Conservation (phyloP, 2,888 invertebrate species). For the Meiosimyza platycephala region DNA sequence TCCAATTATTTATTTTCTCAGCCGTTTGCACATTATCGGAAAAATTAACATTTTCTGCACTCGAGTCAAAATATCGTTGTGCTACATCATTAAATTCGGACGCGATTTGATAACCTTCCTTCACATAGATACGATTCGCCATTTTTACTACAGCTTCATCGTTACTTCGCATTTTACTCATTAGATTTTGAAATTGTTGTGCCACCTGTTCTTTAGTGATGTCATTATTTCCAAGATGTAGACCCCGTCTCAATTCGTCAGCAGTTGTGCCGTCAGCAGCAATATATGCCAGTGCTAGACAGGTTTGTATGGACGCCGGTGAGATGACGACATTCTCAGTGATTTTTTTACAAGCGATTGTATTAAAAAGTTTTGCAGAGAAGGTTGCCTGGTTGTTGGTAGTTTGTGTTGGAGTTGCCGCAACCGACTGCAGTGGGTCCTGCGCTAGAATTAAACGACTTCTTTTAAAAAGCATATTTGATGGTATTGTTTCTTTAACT, state of each 20-base stretch:
- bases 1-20: slow-evolving; percentile 81
- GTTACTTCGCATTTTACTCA: slow-evolving; percentile 36
- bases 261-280: slow-evolving; percentile 71
- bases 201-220: slow-evolving; percentile 39
- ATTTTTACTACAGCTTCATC: slow-evolving; percentile 62
- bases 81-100: slow-evolving; percentile 71
- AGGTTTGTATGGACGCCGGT: slow-evolving; percentile 73
- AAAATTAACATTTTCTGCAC: slow-evolving; percentile 75
- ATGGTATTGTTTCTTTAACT: too few relatives aligned
- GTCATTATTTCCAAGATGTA: slow-evolving; percentile 36
- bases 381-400: slow-evolving; percentile 66
- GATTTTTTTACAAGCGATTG: slow-evolving; percentile 37
- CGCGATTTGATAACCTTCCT: slow-evolving; percentile 70
- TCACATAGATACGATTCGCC: slow-evolving; percentile 79
- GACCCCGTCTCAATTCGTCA: slow-evolving; percentile 38
- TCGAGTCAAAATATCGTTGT: slow-evolving; percentile 73
- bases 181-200: slow-evolving; percentile 41
- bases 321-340: slow-evolving; percentile 48
- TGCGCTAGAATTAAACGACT: too few relatives aligned
- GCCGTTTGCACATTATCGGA: slow-evolving; percentile 67
- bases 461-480: too few relatives aligned
- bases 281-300: slow-evolving; percentile 76
- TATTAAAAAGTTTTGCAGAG: slow-evolving; percentile 38
- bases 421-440: too few relatives aligned
- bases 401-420: too few relatives aligned